phyloP scores from a whole-genome alignment of 1,140 invertebrate genomes.

The Meloidogyne exigua region DNA sequence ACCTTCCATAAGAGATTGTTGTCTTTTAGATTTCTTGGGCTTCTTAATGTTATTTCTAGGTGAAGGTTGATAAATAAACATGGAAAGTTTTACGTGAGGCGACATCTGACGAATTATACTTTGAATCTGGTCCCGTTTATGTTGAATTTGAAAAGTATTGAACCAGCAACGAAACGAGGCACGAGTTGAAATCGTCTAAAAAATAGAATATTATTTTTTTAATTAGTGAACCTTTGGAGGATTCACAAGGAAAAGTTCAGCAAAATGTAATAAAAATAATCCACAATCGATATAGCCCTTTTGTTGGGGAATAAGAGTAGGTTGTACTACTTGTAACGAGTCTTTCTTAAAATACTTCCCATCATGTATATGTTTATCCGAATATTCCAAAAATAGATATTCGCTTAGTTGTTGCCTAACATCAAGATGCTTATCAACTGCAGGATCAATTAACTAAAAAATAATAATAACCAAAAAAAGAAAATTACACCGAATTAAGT shows the following conservation, averaged over 20 bases:
- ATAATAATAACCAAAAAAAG: background rate
- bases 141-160: conserved; percentile 37
- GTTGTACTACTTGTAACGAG: conserved; percentile 26
- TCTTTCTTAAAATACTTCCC: conserved; percentile 29
- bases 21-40: conserved; percentile 15
- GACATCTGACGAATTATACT: conserved; percentile 30
- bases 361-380: conserved; percentile 32
- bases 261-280: conserved; percentile 88
- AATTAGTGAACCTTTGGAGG: conserved; percentile 45
- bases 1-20: conserved; percentile 19
- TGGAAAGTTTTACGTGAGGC: conserved; percentile 24
- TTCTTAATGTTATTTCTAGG: conserved; percentile 20
- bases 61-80: conserved; percentile 22
- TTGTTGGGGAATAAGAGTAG: conserved; percentile 79
- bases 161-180: conserved; percentile 29
- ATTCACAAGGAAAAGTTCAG: conserved; percentile 81
- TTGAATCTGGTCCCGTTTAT: conserved; percentile 39
- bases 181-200: conserved; percentile 7
- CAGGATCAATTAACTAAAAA: conserved; percentile 44
- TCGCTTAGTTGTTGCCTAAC: conserved; percentile 75
- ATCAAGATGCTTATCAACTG: conserved; percentile 35
- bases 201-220: conserved; percentile 4
- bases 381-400: conserved; percentile 59
- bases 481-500: conserved; percentile 13
- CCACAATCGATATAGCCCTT: conserved; percentile 95